Evolutionary conservation across 2,888 invertebrate species (phyloP).

Genomic region (Kryphioiulus occultus): DNA sequence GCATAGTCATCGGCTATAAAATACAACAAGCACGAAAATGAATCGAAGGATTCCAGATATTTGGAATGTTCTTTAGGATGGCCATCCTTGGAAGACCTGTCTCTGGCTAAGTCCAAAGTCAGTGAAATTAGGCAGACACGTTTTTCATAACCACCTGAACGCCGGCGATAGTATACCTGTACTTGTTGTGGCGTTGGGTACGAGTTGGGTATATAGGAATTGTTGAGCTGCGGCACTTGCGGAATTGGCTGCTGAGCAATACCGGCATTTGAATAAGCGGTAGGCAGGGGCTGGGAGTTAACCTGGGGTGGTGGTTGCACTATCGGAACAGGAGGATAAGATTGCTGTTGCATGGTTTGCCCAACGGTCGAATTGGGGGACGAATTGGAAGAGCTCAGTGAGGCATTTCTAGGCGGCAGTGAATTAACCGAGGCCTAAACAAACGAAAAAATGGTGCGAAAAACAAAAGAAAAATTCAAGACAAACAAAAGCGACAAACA

Average conservation of each 20-base stretch:
- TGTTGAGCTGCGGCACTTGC: not conserved
- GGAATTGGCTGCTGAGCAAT: not conserved
- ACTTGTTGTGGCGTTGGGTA: not conserved
- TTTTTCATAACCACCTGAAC: not conserved
- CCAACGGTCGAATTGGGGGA: slow-evolving; percentile 27
- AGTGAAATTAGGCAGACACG: not conserved
- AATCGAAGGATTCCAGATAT: no score
- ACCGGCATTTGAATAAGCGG: not conserved
- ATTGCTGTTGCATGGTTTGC: not conserved
- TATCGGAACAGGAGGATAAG: slow-evolving; percentile 33
- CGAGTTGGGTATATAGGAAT: slow-evolving; percentile 1
- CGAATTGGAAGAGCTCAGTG: slow-evolving; percentile 40
- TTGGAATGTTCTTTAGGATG: no score
- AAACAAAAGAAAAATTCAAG: not conserved
- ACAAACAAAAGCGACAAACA: not conserved
- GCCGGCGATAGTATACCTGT: not conserved
- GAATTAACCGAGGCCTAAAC: slow-evolving; percentile 45
- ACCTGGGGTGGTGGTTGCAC: slow-evolving; percentile 39
- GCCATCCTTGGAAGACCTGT: no score
- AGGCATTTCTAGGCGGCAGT: slow-evolving; percentile 43
- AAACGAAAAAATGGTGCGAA: not conserved
- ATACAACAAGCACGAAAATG: not conserved
- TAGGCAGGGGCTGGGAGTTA: not conserved
- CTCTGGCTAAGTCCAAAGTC: no score
- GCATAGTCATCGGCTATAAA: not conserved